Evolutionary conservation across 1,140 invertebrate genomes (phyloP).

Genomic region (Pseudomyrmex gracilis): DNA sequence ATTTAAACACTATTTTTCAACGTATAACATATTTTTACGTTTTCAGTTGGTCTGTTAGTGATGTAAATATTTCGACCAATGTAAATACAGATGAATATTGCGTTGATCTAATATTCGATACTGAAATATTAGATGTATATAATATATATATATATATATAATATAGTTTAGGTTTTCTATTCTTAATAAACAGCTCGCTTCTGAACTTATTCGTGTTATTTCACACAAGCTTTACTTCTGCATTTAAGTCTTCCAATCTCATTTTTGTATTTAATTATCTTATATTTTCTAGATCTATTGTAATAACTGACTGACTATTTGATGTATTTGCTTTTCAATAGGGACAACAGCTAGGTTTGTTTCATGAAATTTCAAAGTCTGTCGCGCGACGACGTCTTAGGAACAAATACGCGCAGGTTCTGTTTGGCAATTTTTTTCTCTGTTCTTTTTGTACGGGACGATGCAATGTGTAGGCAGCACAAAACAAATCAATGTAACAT

Average conservation of each 20-base stretch:
- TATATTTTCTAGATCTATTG: not conserved
- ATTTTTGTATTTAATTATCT: constrained; percentile 4
- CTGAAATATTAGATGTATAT: too few relatives aligned
- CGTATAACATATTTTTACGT: constrained; percentile 1
- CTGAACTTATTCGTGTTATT: not conserved
- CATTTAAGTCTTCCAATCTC: constrained; percentile 30
- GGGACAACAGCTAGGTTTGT: not conserved
- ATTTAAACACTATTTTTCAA: not conserved
- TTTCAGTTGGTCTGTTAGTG: not conserved
- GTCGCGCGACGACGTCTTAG: not conserved
- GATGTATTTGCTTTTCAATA: constrained; percentile 1
- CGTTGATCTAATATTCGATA: constrained; percentile 32
- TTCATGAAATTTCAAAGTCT: not conserved
- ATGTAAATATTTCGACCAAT: constrained; percentile 11
- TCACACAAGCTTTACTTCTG: constrained; percentile 27
- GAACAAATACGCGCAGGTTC: not conserved
- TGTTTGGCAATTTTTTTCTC: not conserved
- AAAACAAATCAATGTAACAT: constrained; percentile 50
- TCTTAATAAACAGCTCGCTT: not conserved
- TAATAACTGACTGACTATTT: not conserved
- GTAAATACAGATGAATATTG: not conserved
- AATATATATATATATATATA: not conserved
- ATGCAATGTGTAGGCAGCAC: constrained; percentile 54
- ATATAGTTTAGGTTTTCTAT: constrained; percentile 14
- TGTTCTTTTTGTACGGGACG: constrained; percentile 4